Base-by-base conservation (phyloP, 2,888 invertebrate genomes). In the Notodonta ziczac region DNA sequence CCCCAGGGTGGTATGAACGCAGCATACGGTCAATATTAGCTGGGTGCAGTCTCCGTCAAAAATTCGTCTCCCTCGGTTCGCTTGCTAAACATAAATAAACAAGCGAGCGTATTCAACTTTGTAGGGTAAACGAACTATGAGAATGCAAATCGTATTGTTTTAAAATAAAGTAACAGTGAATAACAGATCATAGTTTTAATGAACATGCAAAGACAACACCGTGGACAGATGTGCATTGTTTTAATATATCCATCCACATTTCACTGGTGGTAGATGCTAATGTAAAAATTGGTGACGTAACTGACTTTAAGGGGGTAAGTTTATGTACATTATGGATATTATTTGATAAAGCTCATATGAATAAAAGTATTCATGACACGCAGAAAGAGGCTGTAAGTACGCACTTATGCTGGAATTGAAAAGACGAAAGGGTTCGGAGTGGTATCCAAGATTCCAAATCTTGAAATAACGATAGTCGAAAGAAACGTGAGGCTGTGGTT, bases 71-170 rank as follows among this genome's bases (percentile, higher is more conserved):
- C 6, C 32, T 32, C 52, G 32, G 32, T 52, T 52, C 52, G 52
- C 52, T 52, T 32, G 52, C 24, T 52, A n/a, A 52, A 52, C 52
- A 52, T 52, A 52, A 52, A 52, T 52, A 52, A 52, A 52, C 32
- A 52, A 52, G 32, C 32, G 13, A 52, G 35, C 10, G 32, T 16
- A 52, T 52, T 52, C 35, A 35, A 52, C 52, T 32, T 52, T 35
- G 10, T 12, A 24, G 13, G 52, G 52, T 32, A 52, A 52, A 52
- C 10, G 52, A 52, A 52, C 52, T 52, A 13, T 14, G 14, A 5
- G 7, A 50, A 14, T 50, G 50, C 14, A 12, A 48, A 50, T 46
- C n/a, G 13, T 13, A 46, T 46, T n/a, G 46, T 46, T n/a, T n/a
- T 7, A 46, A 16, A 16, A 50, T 8, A 16, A 16, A 50, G 9